Conservation (phyloP, 2,797 vertebrate species). For the Hemibagrus guttatus region DNA sequence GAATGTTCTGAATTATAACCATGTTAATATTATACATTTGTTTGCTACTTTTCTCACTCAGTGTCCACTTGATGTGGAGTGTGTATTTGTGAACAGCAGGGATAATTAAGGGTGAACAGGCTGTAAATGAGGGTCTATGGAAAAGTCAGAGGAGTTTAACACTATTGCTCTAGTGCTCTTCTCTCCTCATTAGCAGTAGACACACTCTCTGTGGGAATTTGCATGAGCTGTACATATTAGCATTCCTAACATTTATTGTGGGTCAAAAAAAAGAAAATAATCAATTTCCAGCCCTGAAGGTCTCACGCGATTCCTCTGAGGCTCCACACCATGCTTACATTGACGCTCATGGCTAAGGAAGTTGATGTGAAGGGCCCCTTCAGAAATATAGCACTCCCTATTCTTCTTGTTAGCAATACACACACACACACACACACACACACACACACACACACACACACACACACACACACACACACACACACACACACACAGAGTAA, state of each 20-base stretch:
- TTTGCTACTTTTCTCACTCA: not conserved
- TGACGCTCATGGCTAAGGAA: not conserved
- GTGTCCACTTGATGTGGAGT: not conserved
- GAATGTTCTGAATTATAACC: not conserved
- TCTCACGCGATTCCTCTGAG: not conserved
- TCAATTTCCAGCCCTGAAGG: not conserved
- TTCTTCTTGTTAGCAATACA: not conserved
- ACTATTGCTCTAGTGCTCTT: not conserved
- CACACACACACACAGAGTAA: not conserved
- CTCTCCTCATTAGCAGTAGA: not conserved
- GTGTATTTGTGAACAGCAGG: conserved; percentile 10
- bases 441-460: not conserved
- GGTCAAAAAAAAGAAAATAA: not conserved
- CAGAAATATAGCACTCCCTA: not conserved
- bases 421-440: not conserved
- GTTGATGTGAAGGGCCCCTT: not conserved
- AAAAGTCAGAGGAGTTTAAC: not conserved
- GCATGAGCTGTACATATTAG: conserved; percentile 16
- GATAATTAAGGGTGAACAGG: conserved; percentile 26
- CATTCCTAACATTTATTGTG: not conserved
- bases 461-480: not conserved
- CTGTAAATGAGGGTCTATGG: conserved; percentile 3
- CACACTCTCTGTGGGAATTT: not conserved
- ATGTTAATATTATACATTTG: not conserved
- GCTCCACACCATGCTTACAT: not conserved